A percentile compares a stretch with the other conserved stretches of the same genome.
Evolutionary conservation across 2,888 invertebrate genomes (phyloP).

Genomic region (Antheraea assamensis): DNA sequence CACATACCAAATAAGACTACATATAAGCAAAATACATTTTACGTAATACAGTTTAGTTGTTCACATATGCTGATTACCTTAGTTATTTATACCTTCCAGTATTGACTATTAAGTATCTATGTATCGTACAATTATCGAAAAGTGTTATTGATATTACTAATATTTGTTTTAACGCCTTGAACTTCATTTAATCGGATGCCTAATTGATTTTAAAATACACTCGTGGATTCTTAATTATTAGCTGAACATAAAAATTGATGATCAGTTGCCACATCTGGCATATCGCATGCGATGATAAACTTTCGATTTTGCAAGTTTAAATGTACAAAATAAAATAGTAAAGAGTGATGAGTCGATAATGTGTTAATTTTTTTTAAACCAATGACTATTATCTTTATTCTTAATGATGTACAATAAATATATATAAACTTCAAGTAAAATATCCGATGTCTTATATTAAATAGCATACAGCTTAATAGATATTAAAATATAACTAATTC

Average conservation of each 20-base stretch:
- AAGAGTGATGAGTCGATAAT: constrained; percentile 48
- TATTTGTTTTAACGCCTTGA: background rate
- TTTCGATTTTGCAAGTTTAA: constrained; percentile 66
- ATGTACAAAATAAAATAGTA: constrained; percentile 53
- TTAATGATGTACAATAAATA: background rate
- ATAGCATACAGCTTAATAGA: no score
- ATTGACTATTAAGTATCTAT: background rate
- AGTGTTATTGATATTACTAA: background rate
- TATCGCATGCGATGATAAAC: constrained; percentile 63
- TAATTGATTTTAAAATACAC: background rate
- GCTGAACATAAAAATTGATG: constrained; percentile 46
- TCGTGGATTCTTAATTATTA: background rate
- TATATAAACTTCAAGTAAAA: background rate
- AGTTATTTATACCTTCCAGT: background rate
- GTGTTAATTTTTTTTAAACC: constrained; percentile 42
- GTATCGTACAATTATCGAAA: background rate
- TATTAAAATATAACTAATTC: no score
- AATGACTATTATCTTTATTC: background rate
- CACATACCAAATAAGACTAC: constrained; percentile 20
- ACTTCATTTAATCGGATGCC: background rate
- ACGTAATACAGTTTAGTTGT: constrained; percentile 18
- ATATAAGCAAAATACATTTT: constrained; percentile 18
- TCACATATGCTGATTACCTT: background rate
- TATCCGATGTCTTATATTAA: background rate
- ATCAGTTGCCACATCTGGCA: constrained; percentile 59